These are phyloP conservation scores for Caenorhabditis imperialis DNA, from an alignment of 2,888 invertebrate species.

Conservation along the genomic window DNA sequence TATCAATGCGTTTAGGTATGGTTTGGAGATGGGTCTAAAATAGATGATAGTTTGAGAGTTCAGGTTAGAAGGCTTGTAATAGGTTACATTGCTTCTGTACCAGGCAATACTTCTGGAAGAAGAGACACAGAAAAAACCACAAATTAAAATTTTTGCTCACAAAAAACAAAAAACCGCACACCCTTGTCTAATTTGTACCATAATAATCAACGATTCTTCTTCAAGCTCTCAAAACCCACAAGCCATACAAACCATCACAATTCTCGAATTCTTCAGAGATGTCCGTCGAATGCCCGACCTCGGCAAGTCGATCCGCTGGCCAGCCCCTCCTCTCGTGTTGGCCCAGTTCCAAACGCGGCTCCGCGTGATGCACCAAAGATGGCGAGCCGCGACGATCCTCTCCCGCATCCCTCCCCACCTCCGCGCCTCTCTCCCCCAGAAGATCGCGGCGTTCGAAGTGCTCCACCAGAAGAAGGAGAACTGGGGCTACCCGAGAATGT, in stretches of 20 bases:
- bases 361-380: conserved; percentile 67
- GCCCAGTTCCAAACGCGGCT: conserved; percentile 81
- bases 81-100: no score
- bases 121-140: no score
- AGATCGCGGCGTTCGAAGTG: conserved; percentile 85
- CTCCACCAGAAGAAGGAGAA: conserved; percentile 83
- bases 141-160: no score
- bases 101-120: no score
- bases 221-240: no score
- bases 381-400: conserved; percentile 72
- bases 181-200: no score
- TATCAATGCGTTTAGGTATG: conserved; percentile 82
- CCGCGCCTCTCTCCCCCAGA: conserved; percentile 38
- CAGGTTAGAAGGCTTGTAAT: no score
- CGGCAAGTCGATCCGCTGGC: conserved; percentile 88
- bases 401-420: conserved; percentile 70
- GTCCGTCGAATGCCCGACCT: conserved; percentile 85
- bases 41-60: no score
- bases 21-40: conserved; percentile 1
- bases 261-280: conserved; percentile 57
- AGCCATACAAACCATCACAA: no score
- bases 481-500: conserved; percentile 87
- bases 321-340: conserved; percentile 85
- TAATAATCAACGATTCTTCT: no score
- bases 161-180: no score